A percentile compares a stretch with the other conserved stretches of the same genome.
Conservation (phyloP, 2,888 invertebrate genomes). For the Eudasyphora cyanicolor region DNA sequence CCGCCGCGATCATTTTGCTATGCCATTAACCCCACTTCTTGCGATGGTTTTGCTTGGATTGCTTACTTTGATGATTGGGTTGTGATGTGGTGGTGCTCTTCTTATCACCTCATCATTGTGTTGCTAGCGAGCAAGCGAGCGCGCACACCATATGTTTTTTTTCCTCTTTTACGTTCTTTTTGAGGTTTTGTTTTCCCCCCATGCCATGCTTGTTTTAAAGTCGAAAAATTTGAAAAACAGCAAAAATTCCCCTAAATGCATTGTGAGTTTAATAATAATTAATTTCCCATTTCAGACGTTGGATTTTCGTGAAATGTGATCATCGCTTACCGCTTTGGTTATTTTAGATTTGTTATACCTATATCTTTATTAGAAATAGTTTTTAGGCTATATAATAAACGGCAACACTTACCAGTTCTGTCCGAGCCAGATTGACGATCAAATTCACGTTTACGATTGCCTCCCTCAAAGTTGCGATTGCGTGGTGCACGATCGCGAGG, state of each 20-base stretch:
- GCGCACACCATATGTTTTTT: constrained; percentile 50
- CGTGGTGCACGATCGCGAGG: constrained; percentile 75
- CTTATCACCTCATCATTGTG: constrained; percentile 33
- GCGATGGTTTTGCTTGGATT: too few species aligned
- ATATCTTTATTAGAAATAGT: neutral
- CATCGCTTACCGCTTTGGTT: neutral
- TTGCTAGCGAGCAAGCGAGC: neutral
- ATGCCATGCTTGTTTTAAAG: too few species aligned
- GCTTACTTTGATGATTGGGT: constrained; percentile 14
- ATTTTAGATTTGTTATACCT: neutral
- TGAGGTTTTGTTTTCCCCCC: constrained; percentile 23
- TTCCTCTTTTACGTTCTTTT: constrained; percentile 33
- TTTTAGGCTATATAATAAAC: neutral
- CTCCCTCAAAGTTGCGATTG: constrained; percentile 78
- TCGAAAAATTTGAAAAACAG: neutral
- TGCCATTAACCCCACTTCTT: constrained; percentile 62
- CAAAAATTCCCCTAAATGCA: neutral
- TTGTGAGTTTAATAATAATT: too few species aligned
- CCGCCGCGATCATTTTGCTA: constrained; percentile 51
- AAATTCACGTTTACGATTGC: constrained; percentile 90
- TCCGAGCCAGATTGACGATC: constrained; percentile 98
- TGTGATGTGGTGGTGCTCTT: neutral
- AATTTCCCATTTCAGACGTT: neutral
- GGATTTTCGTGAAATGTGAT: too few species aligned
- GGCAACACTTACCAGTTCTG: constrained; percentile 86